phyloP scores from a whole-genome alignment of 2,113 vertebrate species.

The Burhinus oedicnemus region DNA sequence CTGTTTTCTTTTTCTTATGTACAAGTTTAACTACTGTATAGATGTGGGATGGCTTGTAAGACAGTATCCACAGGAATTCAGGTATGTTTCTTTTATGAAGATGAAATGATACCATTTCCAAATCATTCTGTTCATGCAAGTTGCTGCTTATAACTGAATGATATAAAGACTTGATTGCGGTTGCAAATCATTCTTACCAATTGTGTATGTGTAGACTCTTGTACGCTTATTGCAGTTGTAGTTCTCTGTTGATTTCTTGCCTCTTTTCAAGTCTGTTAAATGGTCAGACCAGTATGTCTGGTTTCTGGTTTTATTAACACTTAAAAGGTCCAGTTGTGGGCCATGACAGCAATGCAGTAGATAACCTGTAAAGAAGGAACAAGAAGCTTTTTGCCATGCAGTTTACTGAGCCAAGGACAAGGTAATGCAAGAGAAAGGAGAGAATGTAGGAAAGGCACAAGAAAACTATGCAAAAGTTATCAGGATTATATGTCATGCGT shows the following conservation, averaged over 20 bases:
- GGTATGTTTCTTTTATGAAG: constrained; percentile 71
- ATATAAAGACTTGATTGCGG: background rate
- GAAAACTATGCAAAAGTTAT: background rate
- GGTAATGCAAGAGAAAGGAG: background rate
- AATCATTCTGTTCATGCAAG: background rate
- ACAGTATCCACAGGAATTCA: constrained; percentile 91
- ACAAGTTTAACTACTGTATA: constrained; percentile 97
- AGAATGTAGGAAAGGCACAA: background rate
- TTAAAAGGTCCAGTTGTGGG: background rate
- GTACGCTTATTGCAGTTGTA: background rate
- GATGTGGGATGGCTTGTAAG: constrained; percentile 91
- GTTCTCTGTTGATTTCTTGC: background rate
- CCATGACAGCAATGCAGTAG: background rate
- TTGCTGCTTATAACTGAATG: background rate
- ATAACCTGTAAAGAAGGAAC: background rate
- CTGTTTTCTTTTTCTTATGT: background rate
- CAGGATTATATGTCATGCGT: background rate
- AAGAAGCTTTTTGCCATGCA: background rate
- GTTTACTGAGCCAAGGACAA: background rate
- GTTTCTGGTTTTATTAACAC: background rate
- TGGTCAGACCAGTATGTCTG: background rate
- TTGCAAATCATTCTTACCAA: background rate
- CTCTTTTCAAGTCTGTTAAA: background rate
- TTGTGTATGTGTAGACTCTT: background rate
- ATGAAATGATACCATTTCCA: background rate